Evolutionary conservation across 2,113 vertebrate species (phyloP), one percentile per base, ranked within the genome.

Genomic region (Neodon shergylaensis): DNA sequence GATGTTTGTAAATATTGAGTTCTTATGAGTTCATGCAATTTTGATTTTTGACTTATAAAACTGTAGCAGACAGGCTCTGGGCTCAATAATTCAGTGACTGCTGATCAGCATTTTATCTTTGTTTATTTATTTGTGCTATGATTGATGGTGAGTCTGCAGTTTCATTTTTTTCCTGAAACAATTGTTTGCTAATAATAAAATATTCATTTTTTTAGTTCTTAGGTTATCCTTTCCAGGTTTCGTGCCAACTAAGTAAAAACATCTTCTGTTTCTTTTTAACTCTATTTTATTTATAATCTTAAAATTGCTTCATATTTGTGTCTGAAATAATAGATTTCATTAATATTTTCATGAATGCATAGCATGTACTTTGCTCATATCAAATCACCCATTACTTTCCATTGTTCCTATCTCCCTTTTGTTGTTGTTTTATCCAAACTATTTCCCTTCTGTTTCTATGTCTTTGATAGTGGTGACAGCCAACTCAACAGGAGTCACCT

Each of bases 1-100:
- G 78, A 79, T 87, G 74, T 91, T 96, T 91, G 68, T 91, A 58
- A 97, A 94, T 91, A 94, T 21, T 28, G 65, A 91, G 16, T 94
- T 39, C 73, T 90, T 88, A 96, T 54, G 47, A 96, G 22, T 87
- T 95, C 70, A 94, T 78, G 47, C 26, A 95, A 68, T 97, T 96
- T 93, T 97, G 92, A 95, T 83, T 91, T 97, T 96, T 95, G 90
- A 88, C 54, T 84, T 68, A 88, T 93, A 83, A 95, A 96, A 78
- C 61, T 88, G 63, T 76, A 94, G 74, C 92, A 96, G 90, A 97
- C 93, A 88, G 79, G 65, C 74, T 52, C 91, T 84, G 42, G 26
- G 58, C 36, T 96, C 90, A 97, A 76, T 90, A 95, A 96, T 87
- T 95, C 42, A 95, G 65, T 72, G 52, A 82, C 52, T 96, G 58